Evolutionary conservation across 1,140 invertebrate species (phyloP).

Genomic region (Aleiodes sp.): DNA sequence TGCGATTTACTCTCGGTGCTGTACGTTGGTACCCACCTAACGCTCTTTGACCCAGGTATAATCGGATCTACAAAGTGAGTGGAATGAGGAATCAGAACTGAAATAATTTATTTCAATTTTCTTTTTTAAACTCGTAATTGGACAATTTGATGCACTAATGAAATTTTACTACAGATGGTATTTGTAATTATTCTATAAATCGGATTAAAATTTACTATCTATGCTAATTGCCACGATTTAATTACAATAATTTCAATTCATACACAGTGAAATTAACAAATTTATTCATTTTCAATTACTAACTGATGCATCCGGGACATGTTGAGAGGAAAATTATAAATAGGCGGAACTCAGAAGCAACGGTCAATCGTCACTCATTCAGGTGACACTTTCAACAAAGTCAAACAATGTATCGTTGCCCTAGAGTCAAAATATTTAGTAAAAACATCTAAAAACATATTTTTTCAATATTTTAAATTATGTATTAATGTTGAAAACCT

Average conservation of each 20-base stretch:
- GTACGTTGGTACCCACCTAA: background rate
- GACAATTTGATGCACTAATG: background rate
- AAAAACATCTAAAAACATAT: no score
- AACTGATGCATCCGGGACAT: no score
- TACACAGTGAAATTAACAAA: no score
- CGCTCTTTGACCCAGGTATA: constrained; percentile 30
- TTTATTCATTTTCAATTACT: no score
- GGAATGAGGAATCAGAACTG: background rate
- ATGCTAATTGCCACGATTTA: background rate
- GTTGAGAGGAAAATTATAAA: no score
- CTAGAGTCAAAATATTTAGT: no score
- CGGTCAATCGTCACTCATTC: no score
- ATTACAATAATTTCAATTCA: background rate
- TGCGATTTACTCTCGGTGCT: constrained; percentile 24
- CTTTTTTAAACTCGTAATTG: constrained; percentile 2
- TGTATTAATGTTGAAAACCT: no score
- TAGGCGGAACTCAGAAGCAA: no score
- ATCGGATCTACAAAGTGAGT: constrained; percentile 26
- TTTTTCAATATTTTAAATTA: no score
- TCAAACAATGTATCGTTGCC: no score
- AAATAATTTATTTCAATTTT: background rate
- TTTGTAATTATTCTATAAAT: background rate
- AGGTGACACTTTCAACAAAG: no score
- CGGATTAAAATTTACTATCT: background rate
- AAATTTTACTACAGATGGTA: background rate